Evolutionary conservation across 2,888 invertebrate genomes (phyloP), one percentile per base, ranked within the genome.

Genomic region (Hoplodrina blanda): DNA sequence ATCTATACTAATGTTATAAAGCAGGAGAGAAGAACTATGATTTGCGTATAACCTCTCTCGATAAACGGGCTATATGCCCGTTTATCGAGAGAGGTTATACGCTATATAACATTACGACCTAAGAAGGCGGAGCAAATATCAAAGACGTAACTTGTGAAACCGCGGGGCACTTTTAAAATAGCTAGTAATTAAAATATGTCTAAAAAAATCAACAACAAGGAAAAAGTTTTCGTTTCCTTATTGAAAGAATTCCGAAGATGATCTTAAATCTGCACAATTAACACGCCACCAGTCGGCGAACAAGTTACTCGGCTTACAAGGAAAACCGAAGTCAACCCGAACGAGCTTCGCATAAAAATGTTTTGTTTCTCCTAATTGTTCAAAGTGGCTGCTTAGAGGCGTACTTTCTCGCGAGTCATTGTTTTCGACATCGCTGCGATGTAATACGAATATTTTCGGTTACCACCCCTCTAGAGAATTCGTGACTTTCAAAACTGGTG

Each of bases 351-450:
- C 91, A 92, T 94, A 94, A 95, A 94, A 95, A 93, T 95, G 94
- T 94, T 95, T 95, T 95, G 95, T 95, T 95, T 94, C 90, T 92
- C 91, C 92, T 95, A 95, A 95, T 95, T 94, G 95, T 92, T 92
- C 85, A 88, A 93, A 96, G 95, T 95, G 94, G 94, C 93, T 95
- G 94, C 91, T 95, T 93, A 93, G 92, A 80, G 68, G 66, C 85
- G 84, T 83, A 91, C 87, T 91, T 94, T 94, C 86, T 89, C 90
- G 88, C 93, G 78, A 95, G 94, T 95, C 95, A 96, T 94, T 95
- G 95, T 95, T 95, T 95, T 93, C 93, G 92, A 93, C 91, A 90
- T 90, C 91, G 90, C 87, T 85, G 84, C 87, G 85, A 85, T 87
- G 90, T 94, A 92, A 93, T 92, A 92, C 91, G 92, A 94, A 94